Percentiles rank a stretch among this genome's conserved stretches.
phyloP scores from a whole-genome alignment of 2,888 invertebrate species.

The Amiota mariae region DNA sequence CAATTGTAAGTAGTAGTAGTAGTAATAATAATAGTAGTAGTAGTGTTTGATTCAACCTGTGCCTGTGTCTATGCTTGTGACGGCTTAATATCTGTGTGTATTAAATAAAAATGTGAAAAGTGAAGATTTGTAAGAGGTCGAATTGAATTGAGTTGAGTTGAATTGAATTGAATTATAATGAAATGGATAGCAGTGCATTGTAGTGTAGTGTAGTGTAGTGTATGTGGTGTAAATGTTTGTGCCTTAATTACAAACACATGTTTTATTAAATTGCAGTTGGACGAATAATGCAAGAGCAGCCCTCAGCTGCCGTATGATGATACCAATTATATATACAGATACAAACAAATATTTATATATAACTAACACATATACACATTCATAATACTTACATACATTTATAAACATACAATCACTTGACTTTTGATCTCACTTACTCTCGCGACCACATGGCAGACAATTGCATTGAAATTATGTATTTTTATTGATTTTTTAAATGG shows the following conservation, averaged over 20 bases:
- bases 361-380: not conserved
- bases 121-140: not conserved
- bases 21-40: too few relatives aligned
- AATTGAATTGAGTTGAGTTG: not conserved
- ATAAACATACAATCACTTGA: not conserved
- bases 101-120: too few relatives aligned
- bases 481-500: too few relatives aligned
- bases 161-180: not conserved
- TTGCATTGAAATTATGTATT: too few relatives aligned
- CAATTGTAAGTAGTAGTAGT: too few relatives aligned
- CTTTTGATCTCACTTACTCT: not conserved
- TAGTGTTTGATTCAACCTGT: too few relatives aligned
- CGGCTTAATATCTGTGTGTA: too few relatives aligned
- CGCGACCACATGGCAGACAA: not conserved
- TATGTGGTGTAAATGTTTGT: constrained; percentile 28
- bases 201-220: too few relatives aligned
- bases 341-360: too few relatives aligned
- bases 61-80: too few relatives aligned
- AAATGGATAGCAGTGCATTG: not conserved
- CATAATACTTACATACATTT: not conserved
- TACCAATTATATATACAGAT: too few relatives aligned
- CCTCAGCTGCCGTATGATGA: not conserved
- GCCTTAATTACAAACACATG: constrained; percentile 58
- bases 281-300: not conserved
- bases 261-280: constrained; percentile 49